A percentile compares a stretch with the other conserved stretches of the same genome.
These are phyloP conservation scores for Palaemon carinicauda DNA, from an alignment of 1,140 invertebrate species.

Conservation along the genomic window DNA sequence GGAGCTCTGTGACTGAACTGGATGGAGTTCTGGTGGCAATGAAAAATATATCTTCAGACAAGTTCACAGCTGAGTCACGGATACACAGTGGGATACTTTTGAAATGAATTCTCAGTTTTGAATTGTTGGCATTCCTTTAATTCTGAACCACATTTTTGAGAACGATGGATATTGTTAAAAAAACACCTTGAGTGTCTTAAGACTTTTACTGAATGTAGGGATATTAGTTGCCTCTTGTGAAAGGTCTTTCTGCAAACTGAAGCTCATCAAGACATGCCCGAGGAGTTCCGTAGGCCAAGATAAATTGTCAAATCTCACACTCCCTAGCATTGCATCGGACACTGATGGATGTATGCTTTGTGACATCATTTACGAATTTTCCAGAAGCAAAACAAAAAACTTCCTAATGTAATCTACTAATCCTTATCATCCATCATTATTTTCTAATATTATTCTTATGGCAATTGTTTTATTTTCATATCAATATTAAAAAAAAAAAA, in stretches of 20 bases:
- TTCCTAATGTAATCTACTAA: no score
- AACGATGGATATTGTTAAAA: background rate
- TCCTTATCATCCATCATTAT: no score
- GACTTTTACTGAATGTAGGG: background rate
- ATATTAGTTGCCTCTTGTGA: background rate
- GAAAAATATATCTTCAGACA: background rate
- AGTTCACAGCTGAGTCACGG: background rate
- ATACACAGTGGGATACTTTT: background rate
- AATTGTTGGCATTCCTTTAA: no score
- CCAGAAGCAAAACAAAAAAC: no score
- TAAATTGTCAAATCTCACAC: background rate
- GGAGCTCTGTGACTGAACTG: background rate
- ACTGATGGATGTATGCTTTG: no score
- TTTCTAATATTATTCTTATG: no score
- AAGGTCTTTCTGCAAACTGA: background rate
- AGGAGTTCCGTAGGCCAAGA: background rate
- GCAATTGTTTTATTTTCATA: no score
- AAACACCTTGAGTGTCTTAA: background rate
- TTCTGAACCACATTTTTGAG: background rate
- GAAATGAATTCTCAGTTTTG: no score
- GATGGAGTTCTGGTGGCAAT: background rate
- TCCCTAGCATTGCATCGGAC: no score
- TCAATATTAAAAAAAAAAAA: no score
- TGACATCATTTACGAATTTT: no score
- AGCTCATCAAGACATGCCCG: background rate